Evolutionary conservation across 2,888 invertebrate species (phyloP), one percentile per base, ranked within the genome.

Genomic region (Drosophila trichaetosa): DNA sequence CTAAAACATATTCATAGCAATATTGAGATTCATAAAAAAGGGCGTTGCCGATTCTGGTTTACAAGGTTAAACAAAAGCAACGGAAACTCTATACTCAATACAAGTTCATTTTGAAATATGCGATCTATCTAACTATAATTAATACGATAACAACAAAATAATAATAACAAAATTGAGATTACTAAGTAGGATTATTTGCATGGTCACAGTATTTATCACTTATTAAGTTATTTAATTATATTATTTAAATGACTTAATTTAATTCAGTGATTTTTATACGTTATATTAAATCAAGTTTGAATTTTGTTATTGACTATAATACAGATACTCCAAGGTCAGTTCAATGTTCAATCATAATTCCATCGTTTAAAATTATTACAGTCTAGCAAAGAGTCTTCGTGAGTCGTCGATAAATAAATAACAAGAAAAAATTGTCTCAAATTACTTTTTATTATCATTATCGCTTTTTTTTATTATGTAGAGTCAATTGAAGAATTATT

Each of bases 401-500:
- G 5, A 42, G 27, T 33, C 42, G 27, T 36, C 42, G 27, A 18
- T 46, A 46, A 33, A 36, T 38, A 31, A 36, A 27, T 16, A 16
- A 38, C n/a, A 8, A 34, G 38, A 2, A 46, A 34, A 38, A 38
- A 56, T 27, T 13, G 2, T 33, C 21, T 21, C 24, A 62, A 53
- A 54, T 46, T 48, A 27, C 36, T 60, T 38, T 59, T 48, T 63
- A 52, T 51, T 53, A 51, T 51, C 34, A 34, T n/a, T 64, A 46
- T 68, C 68, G 56, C 38, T 65, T 66, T 46, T 71, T 72, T 72
- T 56, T 69, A 53, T 60, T 57, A 46, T 52, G 61, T 49, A 57
- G 59, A 69, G 59, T 80, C 72, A 83, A 75, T 66, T 69, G 72
- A 69, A 68, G 73, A 72, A 62, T n/a, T 61, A 69, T 79, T 79